phyloP scores from a whole-genome alignment of 2,113 vertebrate genomes.

The Nymphicus hollandicus region DNA sequence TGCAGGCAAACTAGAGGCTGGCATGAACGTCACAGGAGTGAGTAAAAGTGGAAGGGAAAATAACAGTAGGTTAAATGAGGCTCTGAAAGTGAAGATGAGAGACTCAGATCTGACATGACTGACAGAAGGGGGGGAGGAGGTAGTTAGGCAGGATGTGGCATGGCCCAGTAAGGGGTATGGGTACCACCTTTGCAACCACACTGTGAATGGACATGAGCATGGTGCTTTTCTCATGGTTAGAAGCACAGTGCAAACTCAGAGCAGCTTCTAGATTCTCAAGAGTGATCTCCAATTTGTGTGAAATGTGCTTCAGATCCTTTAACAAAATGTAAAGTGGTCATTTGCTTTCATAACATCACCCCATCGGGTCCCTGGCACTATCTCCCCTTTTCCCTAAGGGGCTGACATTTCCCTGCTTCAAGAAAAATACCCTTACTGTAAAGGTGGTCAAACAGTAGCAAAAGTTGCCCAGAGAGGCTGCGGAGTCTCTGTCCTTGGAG shows the following conservation, averaged over 20 bases:
- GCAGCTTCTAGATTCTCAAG: not conserved
- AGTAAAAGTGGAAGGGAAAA: not conserved
- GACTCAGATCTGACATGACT: not conserved
- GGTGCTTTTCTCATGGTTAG: not conserved
- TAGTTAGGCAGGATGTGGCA: not conserved
- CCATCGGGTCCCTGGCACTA: not conserved
- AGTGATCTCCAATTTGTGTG: not conserved
- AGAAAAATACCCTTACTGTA: not conserved
- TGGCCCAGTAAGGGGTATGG: not conserved
- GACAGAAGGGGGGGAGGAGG: not conserved
- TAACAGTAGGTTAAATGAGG: not conserved
- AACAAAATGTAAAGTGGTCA: not conserved
- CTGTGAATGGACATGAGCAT: not conserved
- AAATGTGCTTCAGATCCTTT: not conserved
- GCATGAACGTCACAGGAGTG: not conserved
- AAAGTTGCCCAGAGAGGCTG: not conserved
- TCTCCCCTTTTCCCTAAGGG: not conserved
- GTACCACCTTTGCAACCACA: not conserved
- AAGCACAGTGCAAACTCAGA: not conserved
- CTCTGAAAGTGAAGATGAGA: not conserved
- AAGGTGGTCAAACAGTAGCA: not conserved
- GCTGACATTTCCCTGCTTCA: not conserved
- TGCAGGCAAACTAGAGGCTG: not conserved
- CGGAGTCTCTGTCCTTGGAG: not conserved
- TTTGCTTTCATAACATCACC: not conserved